phyloP scores from a whole-genome alignment of 2,113 vertebrate species.

The Planiliza haematocheilus region DNA sequence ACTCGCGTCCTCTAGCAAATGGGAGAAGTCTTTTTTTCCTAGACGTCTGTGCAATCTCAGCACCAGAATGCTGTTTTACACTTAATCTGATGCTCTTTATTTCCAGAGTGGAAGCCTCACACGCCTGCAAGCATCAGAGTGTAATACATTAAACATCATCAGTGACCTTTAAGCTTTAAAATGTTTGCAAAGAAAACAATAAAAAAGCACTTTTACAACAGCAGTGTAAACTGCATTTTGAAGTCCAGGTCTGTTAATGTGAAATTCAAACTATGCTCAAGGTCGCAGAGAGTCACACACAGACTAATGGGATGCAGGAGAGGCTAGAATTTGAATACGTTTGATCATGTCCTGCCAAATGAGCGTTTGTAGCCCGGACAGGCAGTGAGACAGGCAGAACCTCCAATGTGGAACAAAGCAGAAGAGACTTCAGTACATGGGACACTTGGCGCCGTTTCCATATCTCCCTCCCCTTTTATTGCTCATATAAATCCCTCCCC shows the following conservation, averaged over 20 bases:
- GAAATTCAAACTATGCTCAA: conserved; percentile 55
- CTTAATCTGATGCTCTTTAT: not conserved
- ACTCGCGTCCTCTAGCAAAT: conserved; percentile 7
- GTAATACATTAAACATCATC: conserved; percentile 12
- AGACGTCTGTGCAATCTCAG: conserved; percentile 5
- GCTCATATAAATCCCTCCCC: conserved; percentile 4
- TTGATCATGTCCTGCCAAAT: conserved; percentile 58
- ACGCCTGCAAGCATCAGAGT: conserved; percentile 8
- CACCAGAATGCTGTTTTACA: not conserved
- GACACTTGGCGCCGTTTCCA: not conserved
- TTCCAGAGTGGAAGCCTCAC: not conserved
- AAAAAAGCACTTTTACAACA: not conserved
- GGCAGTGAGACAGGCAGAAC: conserved; percentile 10
- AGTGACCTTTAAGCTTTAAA: conserved; percentile 38
- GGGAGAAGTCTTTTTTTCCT: not conserved
- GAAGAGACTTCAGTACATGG: not conserved
- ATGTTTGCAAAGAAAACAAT: not conserved
- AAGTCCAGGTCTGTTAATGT: conserved; percentile 27
- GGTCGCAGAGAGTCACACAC: conserved; percentile 37
- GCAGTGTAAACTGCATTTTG: conserved; percentile 18
- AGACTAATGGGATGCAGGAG: conserved; percentile 59
- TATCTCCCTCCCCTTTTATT: conserved; percentile 16
- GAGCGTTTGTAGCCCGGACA: conserved; percentile 33
- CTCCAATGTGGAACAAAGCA: conserved; percentile 48
- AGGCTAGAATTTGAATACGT: conserved; percentile 62